Conservation (phyloP, 2,888 invertebrate genomes). For the Gasteruption jaculator region DNA sequence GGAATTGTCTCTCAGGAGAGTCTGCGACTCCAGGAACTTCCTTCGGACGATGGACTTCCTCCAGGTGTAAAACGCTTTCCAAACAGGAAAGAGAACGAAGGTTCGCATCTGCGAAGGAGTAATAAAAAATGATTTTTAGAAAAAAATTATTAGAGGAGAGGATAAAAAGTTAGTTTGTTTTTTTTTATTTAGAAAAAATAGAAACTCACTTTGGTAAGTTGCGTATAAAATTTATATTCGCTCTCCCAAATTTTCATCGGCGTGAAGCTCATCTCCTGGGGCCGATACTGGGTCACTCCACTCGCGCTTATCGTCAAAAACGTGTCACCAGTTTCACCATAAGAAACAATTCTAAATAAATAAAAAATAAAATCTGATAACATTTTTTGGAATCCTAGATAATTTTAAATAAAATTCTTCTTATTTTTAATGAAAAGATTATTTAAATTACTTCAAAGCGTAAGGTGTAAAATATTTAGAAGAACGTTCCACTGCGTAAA, state of each 20-base stretch:
- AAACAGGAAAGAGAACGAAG: conserved; percentile 65
- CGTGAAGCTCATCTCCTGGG: conserved; percentile 74
- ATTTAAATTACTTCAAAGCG: conserved; percentile 66
- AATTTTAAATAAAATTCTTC: not conserved
- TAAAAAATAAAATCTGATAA: not conserved
- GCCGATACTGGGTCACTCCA: conserved; percentile 74
- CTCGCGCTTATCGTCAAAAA: conserved; percentile 78
- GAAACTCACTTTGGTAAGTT: conserved; percentile 64
- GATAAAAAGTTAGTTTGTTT: conserved; percentile 9
- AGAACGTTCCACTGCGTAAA: conserved; percentile 67
- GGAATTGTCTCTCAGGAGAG: conserved; percentile 62
- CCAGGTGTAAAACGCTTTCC: conserved; percentile 83
- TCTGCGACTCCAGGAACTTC: conserved; percentile 62
- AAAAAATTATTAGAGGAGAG: not conserved
- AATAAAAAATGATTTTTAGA: not conserved
- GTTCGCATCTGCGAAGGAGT: conserved; percentile 62
- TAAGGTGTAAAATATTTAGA: conserved; percentile 74
- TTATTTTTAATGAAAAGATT: not conserved
- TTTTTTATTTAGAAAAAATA: conserved; percentile 3
- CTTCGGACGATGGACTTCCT: conserved; percentile 66
- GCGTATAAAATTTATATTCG: conserved; percentile 75
- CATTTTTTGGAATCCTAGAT: not conserved
- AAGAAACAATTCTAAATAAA: conserved; percentile 64
- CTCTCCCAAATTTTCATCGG: conserved; percentile 75
- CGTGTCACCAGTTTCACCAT: conserved; percentile 63